Base-by-base conservation (phyloP, 2,888 invertebrate genomes). In the Eilema caniola region DNA sequence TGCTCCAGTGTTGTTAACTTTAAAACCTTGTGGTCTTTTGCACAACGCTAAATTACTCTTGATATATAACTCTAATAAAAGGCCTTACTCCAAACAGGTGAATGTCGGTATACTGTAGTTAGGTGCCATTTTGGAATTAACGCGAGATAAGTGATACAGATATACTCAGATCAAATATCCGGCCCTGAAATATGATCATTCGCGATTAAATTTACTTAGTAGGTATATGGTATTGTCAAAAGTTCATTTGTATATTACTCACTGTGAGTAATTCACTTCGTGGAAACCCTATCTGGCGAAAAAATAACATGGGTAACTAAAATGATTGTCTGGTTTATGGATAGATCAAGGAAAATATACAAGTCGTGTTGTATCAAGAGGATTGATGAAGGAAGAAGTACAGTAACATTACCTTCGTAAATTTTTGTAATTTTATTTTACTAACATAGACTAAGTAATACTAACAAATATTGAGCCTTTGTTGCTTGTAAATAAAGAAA, bases 181-280 rank as follows among this genome's bases (percentile, higher is more conserved):
- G 70, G 57, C 69, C 69, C 56, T 61, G 69, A 71, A 73, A 67
- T 65, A 61, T 72, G 69, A 70, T 74, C 71, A 76, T 78, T 77
- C 66, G 56, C 66, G 56, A 60, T 62, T 25, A 59, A 24, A 68
- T 71, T 67, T 28, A 70, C 31, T 77, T 28, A 62, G 57, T 59
- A 37, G 61, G 66, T 20, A 62, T 23, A 20, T 41, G 20, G 16
- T 37, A 53, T 10, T n/a, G n/a, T 53, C 1, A 1, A 20, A 47
- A 47, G 47, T 47, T 20, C 47, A n/a, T n/a, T n/a, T n/a, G n/a
- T n/a, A n/a, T n/a, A n/a, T n/a, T n/a, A n/a, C n/a, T n/a, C n/a
- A n/a, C n/a, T n/a, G n/a, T n/a, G n/a, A 20, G 16, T 47, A 7
- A 53, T 1, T 53, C 8, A 47, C 2, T 53, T 53, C 10, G 47